Base-by-base conservation (phyloP, 23 tunicate species). In the Phallusia fumigata region DNA sequence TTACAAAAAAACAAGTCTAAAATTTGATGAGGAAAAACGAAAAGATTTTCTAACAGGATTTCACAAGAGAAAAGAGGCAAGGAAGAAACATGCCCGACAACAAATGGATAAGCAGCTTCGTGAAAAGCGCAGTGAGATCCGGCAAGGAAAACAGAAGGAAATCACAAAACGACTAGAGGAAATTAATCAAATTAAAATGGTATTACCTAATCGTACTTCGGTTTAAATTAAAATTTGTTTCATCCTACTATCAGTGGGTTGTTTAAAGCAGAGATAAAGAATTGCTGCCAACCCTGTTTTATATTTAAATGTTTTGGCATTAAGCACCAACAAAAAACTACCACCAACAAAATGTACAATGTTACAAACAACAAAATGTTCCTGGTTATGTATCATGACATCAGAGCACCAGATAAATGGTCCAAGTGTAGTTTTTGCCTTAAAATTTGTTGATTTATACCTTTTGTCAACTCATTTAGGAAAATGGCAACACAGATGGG, bases 31-130 rank as follows among this genome's bases (percentile, higher is more conserved):
- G 31, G 78, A 65, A 34, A 81, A 92, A 44, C 83, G 91, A 35
- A 83, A 87, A 83, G 88, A 87, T 18, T 92, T 85, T 65, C 65
- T 92, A 36, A 83, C 97, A 35, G 97, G 97, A 16, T 92, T 92
- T 80, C 78, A 80, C 40, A 92, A 92, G 47, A 82, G 97, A 53
- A 92, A 92, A 84, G 88, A 87, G 33, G 97, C 84, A 40, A 82
- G 97, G 80, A 80, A 89, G 36, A 84, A 87, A 76, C 82, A 82
- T 35, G 97, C 97, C 0, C 74, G 77, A 74, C 19, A 16, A 31
- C 74, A 92, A 79, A 36, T 84, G 31, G 97, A 92, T 26, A 65
- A 92, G 52, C 84, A 80, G 65, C 36, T 88, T 22, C 75, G 65
- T 75, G 88, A 87, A 79, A 90, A 92, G 74, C 53, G 81, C 52